Percentiles rank a stretch among this genome's conserved stretches.
These are phyloP conservation scores for Pantelozetes paolii DNA, from an alignment of 2,888 invertebrate species.

Conservation along the genomic window DNA sequence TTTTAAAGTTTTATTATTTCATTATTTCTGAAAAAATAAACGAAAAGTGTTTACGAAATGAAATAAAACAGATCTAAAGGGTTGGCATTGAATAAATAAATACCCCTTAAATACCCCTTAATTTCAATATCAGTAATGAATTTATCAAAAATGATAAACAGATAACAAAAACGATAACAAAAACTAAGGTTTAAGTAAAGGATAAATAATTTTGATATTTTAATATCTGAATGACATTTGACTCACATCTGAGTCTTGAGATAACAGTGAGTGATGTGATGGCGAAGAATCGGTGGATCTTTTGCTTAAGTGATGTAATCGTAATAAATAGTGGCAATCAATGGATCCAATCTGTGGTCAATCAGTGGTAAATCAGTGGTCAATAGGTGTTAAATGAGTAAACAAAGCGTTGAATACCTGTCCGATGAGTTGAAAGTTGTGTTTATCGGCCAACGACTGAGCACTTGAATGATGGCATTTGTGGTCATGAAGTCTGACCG, in stretches of 20 bases:
- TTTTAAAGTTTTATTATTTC: too few relatives aligned
- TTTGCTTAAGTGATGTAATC: constrained; percentile 77
- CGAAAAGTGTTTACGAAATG: too few relatives aligned
- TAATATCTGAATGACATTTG: not conserved
- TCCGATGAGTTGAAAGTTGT: constrained; percentile 56
- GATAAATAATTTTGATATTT: too few relatives aligned
- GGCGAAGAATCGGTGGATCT: constrained; percentile 73
- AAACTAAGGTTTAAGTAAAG: too few relatives aligned
- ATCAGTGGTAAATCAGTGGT: constrained; percentile 24
- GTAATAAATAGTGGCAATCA: constrained; percentile 77
- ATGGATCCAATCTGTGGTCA: constrained; percentile 81
- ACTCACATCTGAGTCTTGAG: constrained; percentile 71
- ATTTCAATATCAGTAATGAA: too few relatives aligned
- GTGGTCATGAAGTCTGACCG: constrained; percentile 53
- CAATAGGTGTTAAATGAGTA: too few relatives aligned
- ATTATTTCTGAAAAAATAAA: too few relatives aligned
- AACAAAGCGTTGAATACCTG: constrained; percentile 50
- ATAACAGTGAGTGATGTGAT: constrained; percentile 71
- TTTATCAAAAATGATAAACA: too few relatives aligned
- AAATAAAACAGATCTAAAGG: too few relatives aligned
- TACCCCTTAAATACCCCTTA: too few relatives aligned
- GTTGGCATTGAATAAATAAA: too few relatives aligned
- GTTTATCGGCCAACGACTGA: constrained; percentile 51
- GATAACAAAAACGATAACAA: too few relatives aligned
- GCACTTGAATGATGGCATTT: constrained; percentile 52